Evolutionary conservation across 2,797 vertebrate genomes (phyloP), one percentile per base, ranked within the genome.

Genomic region (Nothura maculosa): DNA sequence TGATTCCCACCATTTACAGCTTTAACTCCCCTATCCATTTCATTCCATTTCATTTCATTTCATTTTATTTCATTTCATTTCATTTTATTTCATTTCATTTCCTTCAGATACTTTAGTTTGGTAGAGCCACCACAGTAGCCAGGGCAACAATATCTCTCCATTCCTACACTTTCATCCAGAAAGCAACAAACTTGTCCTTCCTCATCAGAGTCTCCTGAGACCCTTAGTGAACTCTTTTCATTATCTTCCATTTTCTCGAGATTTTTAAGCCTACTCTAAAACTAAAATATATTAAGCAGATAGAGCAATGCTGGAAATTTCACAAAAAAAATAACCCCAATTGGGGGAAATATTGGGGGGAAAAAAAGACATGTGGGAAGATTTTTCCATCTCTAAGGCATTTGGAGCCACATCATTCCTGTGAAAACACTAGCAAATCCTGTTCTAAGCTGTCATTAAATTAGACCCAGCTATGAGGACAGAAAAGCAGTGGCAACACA

Each of bases 1-100:
- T 7, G n/a, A 7, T 66, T 69, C 54, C 54, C 20, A 48, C 9
- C 13, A 28, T 36, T 9, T 4, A 54, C 8, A 58, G 30, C 15
- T 57, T 69, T 87, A 69, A 63, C 7, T 58, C 4, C 2, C 1
- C 2, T 22, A 58, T 1, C 0, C 1, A 4, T 22, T 85, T 47
- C 11, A 48, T 36, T 30, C 27, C 60, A 47, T 40, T 72, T 27
- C 7, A 36, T 36, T 20, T 47, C 21, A 47, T 21, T 25, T 42
- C 15, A 42, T 42, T 42, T 42, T 42, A 42, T 42, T 42, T 42
- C 15, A 42, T 42, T 1, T 0, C 1, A 5, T 22, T 85, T 47
- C 11, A 48, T 36, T 30, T 30, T 64, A 47, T 40, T 43, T 15
- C 42, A 43, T 43, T 43, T 15, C 42, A 48, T 48, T 54, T 30